Evolutionary conservation across 37 sponge, comb jelly and placozoan genomes (phyloP), one percentile per base, ranked within the genome.

Genomic region (Mnemiopsis leidyi): DNA sequence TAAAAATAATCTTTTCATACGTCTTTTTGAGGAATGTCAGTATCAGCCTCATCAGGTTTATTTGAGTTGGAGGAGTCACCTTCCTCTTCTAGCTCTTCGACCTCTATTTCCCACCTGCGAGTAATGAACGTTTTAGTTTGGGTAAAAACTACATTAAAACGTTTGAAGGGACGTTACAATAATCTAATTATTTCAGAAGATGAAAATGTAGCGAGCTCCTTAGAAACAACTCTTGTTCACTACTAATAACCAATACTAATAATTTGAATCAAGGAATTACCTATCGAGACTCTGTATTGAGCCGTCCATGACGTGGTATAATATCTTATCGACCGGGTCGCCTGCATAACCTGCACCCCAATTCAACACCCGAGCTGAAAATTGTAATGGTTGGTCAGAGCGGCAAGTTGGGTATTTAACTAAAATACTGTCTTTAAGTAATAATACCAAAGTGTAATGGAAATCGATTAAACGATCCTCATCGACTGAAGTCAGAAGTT

Each of bases 21-120:
- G 36, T 77, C 79, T 32, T 77, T 77, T 21, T 34, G 36, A 77
- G 79, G 79, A 32, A 77, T 77, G 18, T 77, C 79, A 32, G 79
- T 77, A 13, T 77, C 79, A 77, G 79, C 18, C 21, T 77, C 79
- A 9, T 77, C 79, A 20, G 79, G 9, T 18, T 77, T 77, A 36
- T 34, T 77, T 26, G 79, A 77, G 24, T 21, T 69, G n/a, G 73
- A 69, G 35, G 79, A 77, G 32, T 77, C 79, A 26, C 79, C 79
- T 32, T 77, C 79, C 48, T 85, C 90, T 39, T 85, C 90, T 23
- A 85, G 16, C 90, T 85, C 90, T 25, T 85, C 90, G 16, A 85
- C 90, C 2, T 85, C 90, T 23, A 85, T 85, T 61, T 85, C 38
- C 90, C 90, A 85, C 25, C 90, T 85, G 38, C 7, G 35, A 79